A percentile compares a stretch with the other conserved stretches of the same genome.
Conservation (phyloP, 1,140 invertebrate species). For the Papilio machaon region DNA sequence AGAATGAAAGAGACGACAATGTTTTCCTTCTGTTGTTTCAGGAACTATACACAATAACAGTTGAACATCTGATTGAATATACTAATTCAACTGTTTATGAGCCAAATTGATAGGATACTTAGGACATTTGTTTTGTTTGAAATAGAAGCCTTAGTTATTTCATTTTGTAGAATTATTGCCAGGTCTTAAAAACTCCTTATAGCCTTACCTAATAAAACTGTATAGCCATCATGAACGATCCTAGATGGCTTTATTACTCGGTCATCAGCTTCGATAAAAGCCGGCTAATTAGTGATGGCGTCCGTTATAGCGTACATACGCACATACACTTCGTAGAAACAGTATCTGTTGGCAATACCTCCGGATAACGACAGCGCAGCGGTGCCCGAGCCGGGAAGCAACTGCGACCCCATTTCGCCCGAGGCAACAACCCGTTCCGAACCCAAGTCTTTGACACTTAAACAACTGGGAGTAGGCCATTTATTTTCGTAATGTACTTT, state of each 20-base stretch:
- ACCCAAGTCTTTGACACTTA: slow-evolving; percentile 76
- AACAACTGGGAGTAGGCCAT: slow-evolving; percentile 70
- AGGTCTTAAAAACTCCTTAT: neutral
- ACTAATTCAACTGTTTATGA: too few species aligned
- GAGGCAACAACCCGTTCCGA: slow-evolving; percentile 72
- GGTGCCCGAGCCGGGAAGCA: slow-evolving; percentile 56
- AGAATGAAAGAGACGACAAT: too few species aligned
- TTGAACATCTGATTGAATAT: too few species aligned
- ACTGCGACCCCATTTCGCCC: slow-evolving; percentile 62
- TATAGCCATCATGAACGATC: neutral
- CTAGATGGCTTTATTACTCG: slow-evolving; percentile 9
- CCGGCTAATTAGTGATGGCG: slow-evolving; percentile 17
- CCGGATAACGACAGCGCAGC: slow-evolving; percentile 42
- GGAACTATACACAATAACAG: too few species aligned
- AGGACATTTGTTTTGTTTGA: too few species aligned
- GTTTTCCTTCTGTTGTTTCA: too few species aligned
- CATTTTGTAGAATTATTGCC: neutral
- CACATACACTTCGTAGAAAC: slow-evolving; percentile 33
- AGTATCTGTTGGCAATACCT: slow-evolving; percentile 46
- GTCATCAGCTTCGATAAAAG: slow-evolving; percentile 20
- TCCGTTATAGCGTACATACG: slow-evolving; percentile 9
- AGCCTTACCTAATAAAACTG: neutral
- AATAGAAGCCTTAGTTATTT: too few species aligned
- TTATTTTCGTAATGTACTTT: slow-evolving; percentile 75
- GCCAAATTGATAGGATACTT: neutral